These are phyloP conservation scores for Anneissia japonica DNA, from an alignment of 35 echinoderm and acorn worm species.

Conservation along the genomic window DNA sequence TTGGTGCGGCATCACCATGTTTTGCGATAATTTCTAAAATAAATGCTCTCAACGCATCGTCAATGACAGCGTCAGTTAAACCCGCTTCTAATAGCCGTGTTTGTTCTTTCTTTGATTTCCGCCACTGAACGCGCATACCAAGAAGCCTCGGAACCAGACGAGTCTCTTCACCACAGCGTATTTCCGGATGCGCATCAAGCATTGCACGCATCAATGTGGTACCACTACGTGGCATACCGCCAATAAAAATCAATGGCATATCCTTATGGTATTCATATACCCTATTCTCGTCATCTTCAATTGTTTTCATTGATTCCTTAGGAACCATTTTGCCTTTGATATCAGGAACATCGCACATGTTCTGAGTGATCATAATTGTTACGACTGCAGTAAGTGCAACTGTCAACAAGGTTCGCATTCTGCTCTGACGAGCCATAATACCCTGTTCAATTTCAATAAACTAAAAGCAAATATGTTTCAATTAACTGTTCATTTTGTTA, in stretches of 20 bases:
- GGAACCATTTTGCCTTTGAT: slow-evolving; percentile 2
- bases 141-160: slow-evolving; percentile 77
- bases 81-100: slow-evolving; percentile 78
- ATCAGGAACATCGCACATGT: slow-evolving; percentile 3
- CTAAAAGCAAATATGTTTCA: no score
- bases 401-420: not conserved
- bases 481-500: no score
- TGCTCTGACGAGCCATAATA: not conserved
- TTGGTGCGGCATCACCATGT: slow-evolving; percentile 71
- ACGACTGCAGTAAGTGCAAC: not conserved
- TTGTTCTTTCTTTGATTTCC: slow-evolving; percentile 75
- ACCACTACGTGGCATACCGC: slow-evolving; percentile 89
- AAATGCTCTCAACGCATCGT: slow-evolving; percentile 85
- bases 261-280: slow-evolving; percentile 72
- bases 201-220: slow-evolving; percentile 97
- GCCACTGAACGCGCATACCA: slow-evolving; percentile 81
- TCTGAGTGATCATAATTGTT: not conserved
- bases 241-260: slow-evolving; percentile 94
- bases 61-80: slow-evolving; percentile 64
- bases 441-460: not conserved
- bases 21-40: slow-evolving; percentile 96
- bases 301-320: slow-evolving; percentile 1
- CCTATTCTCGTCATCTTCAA: slow-evolving; percentile 19
- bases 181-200: slow-evolving; percentile 79
- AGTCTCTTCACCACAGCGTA: slow-evolving; percentile 93